phyloP scores from a whole-genome alignment of 2,797 vertebrate genomes.

The Parotocinclus haroldoi region DNA sequence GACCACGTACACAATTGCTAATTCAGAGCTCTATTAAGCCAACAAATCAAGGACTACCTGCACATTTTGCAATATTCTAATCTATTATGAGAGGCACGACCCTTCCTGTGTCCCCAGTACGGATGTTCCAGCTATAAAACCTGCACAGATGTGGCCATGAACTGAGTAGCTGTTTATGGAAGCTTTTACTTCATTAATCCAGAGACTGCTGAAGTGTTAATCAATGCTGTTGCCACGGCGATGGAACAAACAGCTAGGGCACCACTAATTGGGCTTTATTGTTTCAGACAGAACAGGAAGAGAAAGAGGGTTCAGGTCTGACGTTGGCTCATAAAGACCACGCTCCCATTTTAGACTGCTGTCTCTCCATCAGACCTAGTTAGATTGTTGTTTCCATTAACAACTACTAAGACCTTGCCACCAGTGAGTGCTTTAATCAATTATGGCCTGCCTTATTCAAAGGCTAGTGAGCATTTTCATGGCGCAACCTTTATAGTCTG shows the following conservation, averaged over 20 bases:
- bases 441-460: slow-evolving; percentile 40
- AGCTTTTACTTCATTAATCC: slow-evolving; percentile 71
- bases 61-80: slow-evolving; percentile 68
- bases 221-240: slow-evolving; percentile 78
- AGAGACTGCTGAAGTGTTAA: slow-evolving; percentile 66
- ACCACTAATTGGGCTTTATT: slow-evolving; percentile 80
- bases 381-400: slow-evolving; percentile 46
- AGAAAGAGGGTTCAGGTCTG: slow-evolving; percentile 44
- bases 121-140: slow-evolving; percentile 62
- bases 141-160: slow-evolving; percentile 69
- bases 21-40: slow-evolving; percentile 70
- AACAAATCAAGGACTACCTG: slow-evolving; percentile 78
- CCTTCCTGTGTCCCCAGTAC: slow-evolving; percentile 52
- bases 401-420: slow-evolving; percentile 40
- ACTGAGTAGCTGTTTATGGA: slow-evolving; percentile 72
- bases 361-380: slow-evolving; percentile 44
- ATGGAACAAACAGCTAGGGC: slow-evolving; percentile 78
- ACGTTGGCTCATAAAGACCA: slow-evolving; percentile 48
- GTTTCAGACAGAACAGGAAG: slow-evolving; percentile 56
- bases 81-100: slow-evolving; percentile 60
- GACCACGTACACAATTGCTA: not conserved
- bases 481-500: not conserved
- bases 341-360: slow-evolving; percentile 36
- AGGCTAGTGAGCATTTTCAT: slow-evolving; percentile 18
- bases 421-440: slow-evolving; percentile 44